Conservation (phyloP, 2,797 vertebrate species). For the Chloroceryle amazona region DNA sequence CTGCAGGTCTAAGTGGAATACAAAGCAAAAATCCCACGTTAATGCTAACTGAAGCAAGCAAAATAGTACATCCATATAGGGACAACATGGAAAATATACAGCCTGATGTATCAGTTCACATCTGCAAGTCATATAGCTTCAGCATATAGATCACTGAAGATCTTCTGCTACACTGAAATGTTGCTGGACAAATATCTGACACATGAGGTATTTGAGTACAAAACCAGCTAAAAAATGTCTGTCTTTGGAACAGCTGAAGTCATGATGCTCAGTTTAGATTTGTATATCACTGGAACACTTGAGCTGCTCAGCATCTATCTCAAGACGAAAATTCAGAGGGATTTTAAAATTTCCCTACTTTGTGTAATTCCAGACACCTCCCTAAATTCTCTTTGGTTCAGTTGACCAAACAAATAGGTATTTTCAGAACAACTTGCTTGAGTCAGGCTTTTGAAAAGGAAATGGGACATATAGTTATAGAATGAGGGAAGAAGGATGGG, state of each 20-base stretch:
- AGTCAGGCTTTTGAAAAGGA: background rate
- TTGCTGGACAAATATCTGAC: background rate
- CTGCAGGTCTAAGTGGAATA: background rate
- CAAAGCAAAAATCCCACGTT: background rate
- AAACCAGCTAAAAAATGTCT: background rate
- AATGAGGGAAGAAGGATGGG: background rate
- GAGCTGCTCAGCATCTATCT: background rate
- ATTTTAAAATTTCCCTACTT: background rate
- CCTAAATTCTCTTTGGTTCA: background rate
- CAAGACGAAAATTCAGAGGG: background rate
- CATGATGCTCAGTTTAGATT: background rate
- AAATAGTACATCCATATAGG: background rate
- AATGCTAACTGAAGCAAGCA: background rate
- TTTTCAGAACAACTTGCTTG: background rate
- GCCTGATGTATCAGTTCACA: background rate
- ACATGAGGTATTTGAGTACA: background rate
- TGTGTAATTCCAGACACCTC: background rate
- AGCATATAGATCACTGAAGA: background rate
- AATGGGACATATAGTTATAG: background rate
- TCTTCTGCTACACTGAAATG: background rate
- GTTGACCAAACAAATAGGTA: background rate
- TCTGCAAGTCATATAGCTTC: background rate
- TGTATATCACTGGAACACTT: background rate
- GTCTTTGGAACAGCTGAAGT: background rate
- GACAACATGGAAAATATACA: background rate